Conservation (phyloP, 2,113 vertebrate genomes). For the Mesoclemmys tuberculata region DNA sequence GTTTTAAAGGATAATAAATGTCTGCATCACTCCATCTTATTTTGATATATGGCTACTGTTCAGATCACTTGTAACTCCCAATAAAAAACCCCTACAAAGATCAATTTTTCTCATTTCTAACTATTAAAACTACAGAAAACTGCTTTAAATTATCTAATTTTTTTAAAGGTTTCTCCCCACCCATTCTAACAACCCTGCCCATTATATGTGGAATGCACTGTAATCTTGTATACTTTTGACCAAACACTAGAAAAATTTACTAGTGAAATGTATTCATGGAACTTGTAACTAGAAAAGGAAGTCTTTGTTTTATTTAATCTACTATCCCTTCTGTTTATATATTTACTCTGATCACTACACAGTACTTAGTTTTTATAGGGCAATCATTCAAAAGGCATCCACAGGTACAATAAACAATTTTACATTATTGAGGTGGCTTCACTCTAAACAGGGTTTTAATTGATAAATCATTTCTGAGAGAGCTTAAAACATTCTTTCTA, state of each 20-base stretch:
- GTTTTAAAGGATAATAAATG: neutral
- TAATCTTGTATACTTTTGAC: neutral
- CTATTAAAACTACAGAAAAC: neutral
- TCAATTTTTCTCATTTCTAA: neutral
- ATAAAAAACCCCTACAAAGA: neutral
- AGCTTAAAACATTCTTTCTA: neutral
- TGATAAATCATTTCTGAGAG: neutral
- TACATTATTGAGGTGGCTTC: neutral
- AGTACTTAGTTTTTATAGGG: neutral
- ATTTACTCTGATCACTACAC: neutral
- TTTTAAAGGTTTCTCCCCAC: neutral
- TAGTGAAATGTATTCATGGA: neutral
- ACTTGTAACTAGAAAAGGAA: neutral
- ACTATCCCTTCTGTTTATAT: neutral
- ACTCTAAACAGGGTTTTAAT: neutral
- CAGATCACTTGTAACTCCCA: neutral
- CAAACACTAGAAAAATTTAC: neutral
- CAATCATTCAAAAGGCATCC: neutral
- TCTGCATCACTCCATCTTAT: neutral
- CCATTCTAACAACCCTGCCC: neutral
- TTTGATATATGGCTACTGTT: neutral
- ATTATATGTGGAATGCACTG: neutral
- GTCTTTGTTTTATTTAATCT: neutral
- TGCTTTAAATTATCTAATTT: neutral
- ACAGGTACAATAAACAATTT: neutral